Evolutionary conservation across 2,888 invertebrate genomes (phyloP), one percentile per base, ranked within the genome.

Genomic region (Liodrosophila aerea): DNA sequence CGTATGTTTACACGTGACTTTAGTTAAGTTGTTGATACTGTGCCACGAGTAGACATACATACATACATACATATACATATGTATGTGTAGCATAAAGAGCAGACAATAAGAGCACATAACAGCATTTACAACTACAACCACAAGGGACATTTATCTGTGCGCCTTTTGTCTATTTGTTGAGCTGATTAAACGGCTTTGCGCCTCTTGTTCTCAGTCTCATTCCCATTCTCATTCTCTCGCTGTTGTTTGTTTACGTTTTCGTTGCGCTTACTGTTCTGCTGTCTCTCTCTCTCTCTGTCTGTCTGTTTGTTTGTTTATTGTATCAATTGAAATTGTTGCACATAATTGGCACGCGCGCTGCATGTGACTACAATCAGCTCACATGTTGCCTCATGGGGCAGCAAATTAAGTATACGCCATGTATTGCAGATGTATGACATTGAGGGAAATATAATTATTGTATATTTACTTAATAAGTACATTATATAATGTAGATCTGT

Each of bases 1-100:
- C 47, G 54, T 66, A 65, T 64, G 57, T 69, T 76, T 83, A 80
- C 85, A 83, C 85, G 78, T 85, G 78, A 80, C 85, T 78, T 78
- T 69, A 65, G 76, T 78, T 67, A 64, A 60, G 65, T 64, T 69
- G 62, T 62, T 66, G 57, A 61, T 57, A 45, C 58, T 51, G 59
- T 64, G 73, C 31, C 40, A 49, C 52, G 33, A 51, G 46, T 16
- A 50, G 29, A 13, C 16, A 16, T 16, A 16, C 18, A 27, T 37
- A 37, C 46, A 30, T 53, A 30, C 47, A 37, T 11, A 2, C 11
- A n/a, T 22, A 7, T 22, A 7, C n/a, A 7, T 12, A 18, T 11
- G 8, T n/a, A n/a, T 44, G 29, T 47, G 43, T 44, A 57, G 29
- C 65, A 64, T 49, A 50, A 64, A 41, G 33, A 50, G 61, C 15